Evolutionary conservation across 2,888 invertebrate species (phyloP).

Genomic region (Nomada lathburiana): DNA sequence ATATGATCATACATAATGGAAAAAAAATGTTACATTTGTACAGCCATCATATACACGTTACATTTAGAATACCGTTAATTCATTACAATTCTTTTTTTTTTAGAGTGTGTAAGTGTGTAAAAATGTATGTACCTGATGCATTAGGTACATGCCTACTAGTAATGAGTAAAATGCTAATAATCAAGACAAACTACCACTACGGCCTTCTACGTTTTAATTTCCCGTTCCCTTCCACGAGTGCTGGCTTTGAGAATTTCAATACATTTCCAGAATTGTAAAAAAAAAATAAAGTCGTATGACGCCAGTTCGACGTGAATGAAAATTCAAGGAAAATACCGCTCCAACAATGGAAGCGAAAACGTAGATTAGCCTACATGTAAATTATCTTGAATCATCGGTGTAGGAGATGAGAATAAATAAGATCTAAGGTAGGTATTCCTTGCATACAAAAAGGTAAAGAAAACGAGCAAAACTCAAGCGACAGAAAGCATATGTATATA

Average conservation of each 20-base stretch:
- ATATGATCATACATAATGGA: conserved; percentile 83
- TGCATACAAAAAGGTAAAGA: conserved; percentile 63
- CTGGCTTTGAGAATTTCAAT: not conserved
- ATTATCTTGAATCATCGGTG: conserved; percentile 67
- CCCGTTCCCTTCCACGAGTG: not conserved
- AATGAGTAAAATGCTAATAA: conserved; percentile 77
- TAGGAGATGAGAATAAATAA: conserved; percentile 78
- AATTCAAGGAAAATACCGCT: not conserved
- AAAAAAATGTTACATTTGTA: conserved; percentile 85
- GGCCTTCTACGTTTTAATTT: conserved; percentile 69
- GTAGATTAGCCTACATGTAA: conserved; percentile 66
- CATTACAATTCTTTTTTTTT: conserved; percentile 77
- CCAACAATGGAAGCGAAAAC: not conserved
- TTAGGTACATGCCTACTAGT: conserved; percentile 71
- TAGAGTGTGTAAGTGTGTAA: conserved; percentile 58
- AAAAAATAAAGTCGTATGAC: too few species aligned
- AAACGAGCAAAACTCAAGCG: conserved; percentile 67
- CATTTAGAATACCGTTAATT: conserved; percentile 83
- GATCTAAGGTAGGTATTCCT: conserved; percentile 70
- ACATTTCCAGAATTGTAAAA: not conserved
- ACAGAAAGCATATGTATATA: conserved; percentile 75
- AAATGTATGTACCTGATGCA: conserved; percentile 66
- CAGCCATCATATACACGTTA: conserved; percentile 85
- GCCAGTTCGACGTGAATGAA: not conserved
- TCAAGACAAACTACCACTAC: conserved; percentile 74